These are phyloP conservation scores for Sciurus niger DNA, from an alignment of 2,113 vertebrate genomes.

Conservation along the genomic window DNA sequence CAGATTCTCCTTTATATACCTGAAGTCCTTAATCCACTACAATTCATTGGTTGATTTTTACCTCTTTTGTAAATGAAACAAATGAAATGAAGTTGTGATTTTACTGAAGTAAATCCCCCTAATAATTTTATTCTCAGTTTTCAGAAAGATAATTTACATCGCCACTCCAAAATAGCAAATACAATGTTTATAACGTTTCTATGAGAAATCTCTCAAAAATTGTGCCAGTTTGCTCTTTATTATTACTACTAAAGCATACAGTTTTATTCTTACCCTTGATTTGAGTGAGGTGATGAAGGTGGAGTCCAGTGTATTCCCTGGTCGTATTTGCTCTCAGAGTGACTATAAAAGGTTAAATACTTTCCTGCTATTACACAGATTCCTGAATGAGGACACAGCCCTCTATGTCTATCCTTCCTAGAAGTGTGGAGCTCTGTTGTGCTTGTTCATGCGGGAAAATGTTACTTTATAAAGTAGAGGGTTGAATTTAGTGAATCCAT, in stretches of 20 bases:
- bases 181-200: not conserved
- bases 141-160: not conserved
- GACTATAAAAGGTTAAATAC: slow-evolving; percentile 1
- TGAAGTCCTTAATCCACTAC: not conserved
- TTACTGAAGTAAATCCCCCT: not conserved
- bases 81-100: not conserved
- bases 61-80: not conserved
- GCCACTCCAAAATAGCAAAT: not conserved
- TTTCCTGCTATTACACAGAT: not conserved
- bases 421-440: not conserved
- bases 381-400: not conserved
- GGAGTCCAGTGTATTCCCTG: not conserved
- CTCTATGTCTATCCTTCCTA: not conserved
- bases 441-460: not conserved
- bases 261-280: not conserved
- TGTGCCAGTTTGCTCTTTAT: not conserved
- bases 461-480: not conserved
- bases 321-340: not conserved
- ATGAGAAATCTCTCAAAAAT: not conserved
- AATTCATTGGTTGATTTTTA: not conserved
- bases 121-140: not conserved
- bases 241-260: not conserved
- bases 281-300: not conserved
- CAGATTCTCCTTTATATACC: not conserved
- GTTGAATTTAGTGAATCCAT: not conserved